These are phyloP conservation scores for Cacatua alba DNA, from an alignment of 2,113 vertebrate species.

Conservation along the genomic window DNA sequence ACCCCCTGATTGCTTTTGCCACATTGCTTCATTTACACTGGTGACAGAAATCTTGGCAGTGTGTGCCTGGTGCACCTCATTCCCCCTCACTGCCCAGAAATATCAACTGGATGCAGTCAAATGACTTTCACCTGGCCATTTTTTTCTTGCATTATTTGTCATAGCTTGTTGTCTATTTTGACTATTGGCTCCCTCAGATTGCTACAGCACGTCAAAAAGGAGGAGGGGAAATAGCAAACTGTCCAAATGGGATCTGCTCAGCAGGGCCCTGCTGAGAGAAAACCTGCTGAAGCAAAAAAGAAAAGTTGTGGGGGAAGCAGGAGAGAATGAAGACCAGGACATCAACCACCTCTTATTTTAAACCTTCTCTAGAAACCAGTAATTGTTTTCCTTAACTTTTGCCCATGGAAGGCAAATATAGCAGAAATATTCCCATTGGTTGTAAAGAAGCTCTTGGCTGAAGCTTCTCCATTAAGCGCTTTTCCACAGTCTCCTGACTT, in stretches of 20 bases:
- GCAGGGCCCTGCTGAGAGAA: background rate
- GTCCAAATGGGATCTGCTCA: background rate
- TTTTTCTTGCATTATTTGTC: slow-evolving; percentile 2
- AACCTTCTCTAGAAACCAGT: background rate
- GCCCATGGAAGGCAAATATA: background rate
- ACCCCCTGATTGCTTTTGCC: slow-evolving; percentile 31
- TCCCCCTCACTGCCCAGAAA: background rate
- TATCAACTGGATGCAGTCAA: background rate
- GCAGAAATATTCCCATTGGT: background rate
- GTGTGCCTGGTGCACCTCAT: background rate
- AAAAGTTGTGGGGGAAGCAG: background rate
- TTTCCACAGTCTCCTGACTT: background rate
- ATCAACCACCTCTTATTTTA: background rate
- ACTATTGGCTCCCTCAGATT: background rate
- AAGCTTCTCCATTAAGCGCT: background rate
- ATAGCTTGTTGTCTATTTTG: background rate
- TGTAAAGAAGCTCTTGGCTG: background rate
- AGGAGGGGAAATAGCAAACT: background rate
- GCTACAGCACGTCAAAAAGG: background rate
- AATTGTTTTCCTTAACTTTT: background rate
- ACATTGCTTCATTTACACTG: background rate
- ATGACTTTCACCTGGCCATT: background rate
- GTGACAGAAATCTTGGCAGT: background rate
- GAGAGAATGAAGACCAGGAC: background rate
- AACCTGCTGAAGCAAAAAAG: background rate